Conservation (phyloP, 1,140 invertebrate species). For the Sycobia sp. region DNA sequence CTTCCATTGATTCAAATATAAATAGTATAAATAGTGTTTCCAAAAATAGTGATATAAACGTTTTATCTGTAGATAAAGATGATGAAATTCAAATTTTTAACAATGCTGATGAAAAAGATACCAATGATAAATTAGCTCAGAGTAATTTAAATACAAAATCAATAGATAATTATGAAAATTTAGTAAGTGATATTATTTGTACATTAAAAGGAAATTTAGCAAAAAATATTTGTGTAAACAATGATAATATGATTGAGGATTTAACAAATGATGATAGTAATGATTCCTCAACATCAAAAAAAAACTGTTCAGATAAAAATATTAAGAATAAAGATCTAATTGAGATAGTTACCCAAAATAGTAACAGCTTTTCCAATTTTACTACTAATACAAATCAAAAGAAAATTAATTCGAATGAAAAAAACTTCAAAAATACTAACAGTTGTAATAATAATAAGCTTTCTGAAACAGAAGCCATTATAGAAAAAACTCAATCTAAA, state of each 20-base stretch:
- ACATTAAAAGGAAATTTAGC: neutral
- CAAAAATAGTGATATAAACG: neutral
- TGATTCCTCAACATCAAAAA: neutral
- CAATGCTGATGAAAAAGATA: neutral
- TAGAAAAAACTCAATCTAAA: too few species aligned
- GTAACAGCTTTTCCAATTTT: too few species aligned
- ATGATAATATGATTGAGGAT: neutral
- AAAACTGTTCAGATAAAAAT: too few species aligned
- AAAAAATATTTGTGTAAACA: neutral
- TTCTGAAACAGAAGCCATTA: too few species aligned
- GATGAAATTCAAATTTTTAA: constrained; percentile 14
- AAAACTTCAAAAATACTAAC: too few species aligned
- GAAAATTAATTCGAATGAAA: too few species aligned
- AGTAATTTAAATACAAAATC: neutral
- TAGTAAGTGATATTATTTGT: neutral
- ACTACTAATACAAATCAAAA: too few species aligned
- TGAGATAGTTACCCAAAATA: neutral
- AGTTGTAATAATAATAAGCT: too few species aligned
- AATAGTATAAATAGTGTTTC: neutral
- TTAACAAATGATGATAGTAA: neutral
- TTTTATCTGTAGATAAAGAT: neutral
- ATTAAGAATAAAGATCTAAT: neutral
- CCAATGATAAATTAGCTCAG: neutral
- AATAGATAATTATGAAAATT: neutral
- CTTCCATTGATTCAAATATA: neutral